Base-by-base conservation (phyloP, 2,797 vertebrate genomes). In the Heteromormyrus szaboi region DNA sequence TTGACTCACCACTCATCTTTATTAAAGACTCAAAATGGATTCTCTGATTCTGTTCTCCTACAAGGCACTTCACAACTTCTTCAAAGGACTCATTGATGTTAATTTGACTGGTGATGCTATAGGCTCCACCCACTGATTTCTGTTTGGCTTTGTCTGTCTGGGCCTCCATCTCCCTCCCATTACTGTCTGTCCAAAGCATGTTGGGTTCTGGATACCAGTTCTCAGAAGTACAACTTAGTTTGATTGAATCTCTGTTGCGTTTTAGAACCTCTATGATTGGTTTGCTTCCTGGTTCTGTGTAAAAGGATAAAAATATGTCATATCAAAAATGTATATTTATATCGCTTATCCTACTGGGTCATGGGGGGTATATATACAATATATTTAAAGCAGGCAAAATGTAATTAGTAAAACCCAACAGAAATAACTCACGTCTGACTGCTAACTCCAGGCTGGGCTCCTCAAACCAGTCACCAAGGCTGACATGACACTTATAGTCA, bases 401-500 rank as follows among this genome's bases (percentile, higher is more conserved):
- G 25, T 41, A 59, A 0, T n/a, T 87, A 14, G 0, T 9, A 87
- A 25, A 68, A 68, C 8, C 59, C 59, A 0, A 59, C 4, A 87
- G 0, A 59, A 62, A 87, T 65, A 46, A 12, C 6, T 84, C 7
- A 88, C 79, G 9, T 65, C 4, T 84, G 81, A 88, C 88, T 54
- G 54, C 14, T 33, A 88, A 41, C 51, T 48, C n/a, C 62, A 89
- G 22, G 7, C 85, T 37, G 51, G 86, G 29, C 85, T 83, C 88
- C 46, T 79, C 4, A 2, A 83, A 41, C 72, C 17, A 81, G 11
- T 89, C 79, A 29, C 56, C 62, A 29, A 29, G 54, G 53, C 8
- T 90, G 19, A 87, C 89, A 6, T 88, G 90, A 85, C 90, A 89
- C 19, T 84, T 81, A 62, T 90, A 91, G 14, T 48, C 41, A 25